A percentile compares a stretch with the other conserved stretches of the same genome.
Conservation (phyloP, 2,113 vertebrate genomes). For the Ceyx cyanopectus region DNA sequence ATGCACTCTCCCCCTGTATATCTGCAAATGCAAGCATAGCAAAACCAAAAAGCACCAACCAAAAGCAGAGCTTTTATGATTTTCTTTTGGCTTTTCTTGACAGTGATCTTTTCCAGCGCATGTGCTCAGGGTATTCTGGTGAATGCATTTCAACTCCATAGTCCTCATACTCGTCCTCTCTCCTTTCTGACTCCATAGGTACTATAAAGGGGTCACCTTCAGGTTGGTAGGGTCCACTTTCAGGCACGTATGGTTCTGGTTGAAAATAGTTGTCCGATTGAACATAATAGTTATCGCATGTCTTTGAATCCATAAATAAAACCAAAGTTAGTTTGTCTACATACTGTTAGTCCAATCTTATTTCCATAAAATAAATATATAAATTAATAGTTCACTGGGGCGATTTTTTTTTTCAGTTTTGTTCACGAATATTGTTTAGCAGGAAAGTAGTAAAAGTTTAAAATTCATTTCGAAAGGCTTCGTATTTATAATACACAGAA, state of each 20-base stretch:
- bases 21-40: constrained; percentile 64
- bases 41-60: constrained; percentile 43
- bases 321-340: constrained; percentile 51
- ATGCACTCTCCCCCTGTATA: constrained; percentile 27
- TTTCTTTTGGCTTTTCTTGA: constrained; percentile 75
- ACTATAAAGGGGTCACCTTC: constrained; percentile 84
- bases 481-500: constrained; percentile 56
- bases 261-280: constrained; percentile 90
- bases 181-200: constrained; percentile 82
- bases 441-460: neutral
- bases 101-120: constrained; percentile 87
- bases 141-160: constrained; percentile 85
- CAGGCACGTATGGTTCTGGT: constrained; percentile 88
- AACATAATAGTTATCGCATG: constrained; percentile 80
- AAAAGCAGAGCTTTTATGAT: constrained; percentile 51
- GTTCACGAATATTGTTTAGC: neutral
- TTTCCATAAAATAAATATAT: constrained; percentile 63
- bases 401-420: constrained; percentile 21
- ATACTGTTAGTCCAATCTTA: constrained; percentile 52
- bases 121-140: constrained; percentile 73
- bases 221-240: constrained; percentile 84
- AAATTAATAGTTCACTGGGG: constrained; percentile 48
- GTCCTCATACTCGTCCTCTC: constrained; percentile 87
- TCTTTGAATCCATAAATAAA: constrained; percentile 72
- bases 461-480: constrained; percentile 22